Base-by-base conservation (phyloP, 2,888 invertebrate genomes). In the Mechanitis messenoides region DNA sequence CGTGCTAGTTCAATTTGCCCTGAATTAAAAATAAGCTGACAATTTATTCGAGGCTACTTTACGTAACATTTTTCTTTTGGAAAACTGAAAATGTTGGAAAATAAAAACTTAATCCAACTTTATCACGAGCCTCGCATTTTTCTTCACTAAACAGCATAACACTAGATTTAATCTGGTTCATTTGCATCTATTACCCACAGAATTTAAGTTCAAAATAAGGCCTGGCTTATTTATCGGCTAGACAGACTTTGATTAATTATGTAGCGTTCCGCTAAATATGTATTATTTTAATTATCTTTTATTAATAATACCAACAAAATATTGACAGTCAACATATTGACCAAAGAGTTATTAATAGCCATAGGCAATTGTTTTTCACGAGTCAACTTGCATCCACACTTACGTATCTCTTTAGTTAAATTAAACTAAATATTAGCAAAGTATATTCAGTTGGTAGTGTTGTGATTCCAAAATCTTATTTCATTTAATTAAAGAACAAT, bases 91-190 rank as follows among this genome's bases (percentile, higher is more conserved):
- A 60, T 62, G 58, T 50, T 61, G 20, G 42, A 62, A 59, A 61
- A 66, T 62, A 65, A 65, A 55, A 60, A 64, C 61, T 64, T 66
- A 66, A 66, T 64, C 66, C 60, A 45, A 56, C 61, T 64, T 66
- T 60, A 64, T 60, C 62, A 60, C 55, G 53, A 42, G 58, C 45
- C 63, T 56, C 45, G 56, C 58, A 54, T 60, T 64, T 60, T 60
- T 61, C 60, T 60, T n/a, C 45, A 33, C 46, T 54, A 60, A 58
- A 53, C 57, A 54, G 38, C 53, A 50, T 64, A 58, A 60, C 58
- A 58, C 60, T 58, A 60, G 50, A 31, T 63, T 66, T 66, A 63
- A 64, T 66, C 66, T 58, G 50, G 38, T 45, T 62, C 64, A 66
- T 64, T 64, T 64, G 61, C 63, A 58, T 64, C 59, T 60, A 64